Base-by-base conservation (phyloP, 2,888 invertebrate genomes). In the Cataglyphis rosenhaueri region DNA sequence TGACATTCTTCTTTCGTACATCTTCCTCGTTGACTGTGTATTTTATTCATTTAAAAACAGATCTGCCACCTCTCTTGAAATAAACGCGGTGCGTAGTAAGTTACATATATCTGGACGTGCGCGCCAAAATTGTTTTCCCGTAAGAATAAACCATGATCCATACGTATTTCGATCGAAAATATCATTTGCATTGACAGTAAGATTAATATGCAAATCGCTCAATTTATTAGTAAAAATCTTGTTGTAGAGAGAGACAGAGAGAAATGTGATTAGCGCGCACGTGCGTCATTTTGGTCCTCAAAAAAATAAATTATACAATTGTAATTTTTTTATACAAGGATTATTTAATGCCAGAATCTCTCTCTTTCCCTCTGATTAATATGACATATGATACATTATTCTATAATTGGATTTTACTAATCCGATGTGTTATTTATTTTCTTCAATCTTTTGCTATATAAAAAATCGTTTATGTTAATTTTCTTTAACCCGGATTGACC, bases 41-140 rank as follows among this genome's bases (percentile, higher is more conserved):
- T 70, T 70, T 70, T 70, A 70, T 44, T 61, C 21, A 41, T 12
- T 61, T n/a, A 32, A 73, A 59, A 73, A 73, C 59, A 70, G 55
- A 71, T 71, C 15, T 71, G 18, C 21, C 10, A 61, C 15, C 41
- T 59, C 59, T 73, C 41, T 48, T 48, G 29, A 59, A 73, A 73
- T 73, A 73, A 61, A 61, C 18, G 29, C n/a, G 38, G 10, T n/a
- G 59, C 41, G 41, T 61, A 61, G 25, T 41, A 73, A 59, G 29
- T 73, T 35, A 61, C 29, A 57, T 25, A 25, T 41, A 29, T 59
- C 8, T 41, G 21, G 12, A 48, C 10, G 48, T 18, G 32, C 18
- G 62, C 35, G n/a, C 21, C n/a, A 64, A 57, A 57, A 32, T 71
- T 38, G 38, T 55, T 55, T 55, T 21, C 38, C n/a, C 25, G 18